Conservation (phyloP, 1,140 invertebrate species). For the Adoxophyes honmai region DNA sequence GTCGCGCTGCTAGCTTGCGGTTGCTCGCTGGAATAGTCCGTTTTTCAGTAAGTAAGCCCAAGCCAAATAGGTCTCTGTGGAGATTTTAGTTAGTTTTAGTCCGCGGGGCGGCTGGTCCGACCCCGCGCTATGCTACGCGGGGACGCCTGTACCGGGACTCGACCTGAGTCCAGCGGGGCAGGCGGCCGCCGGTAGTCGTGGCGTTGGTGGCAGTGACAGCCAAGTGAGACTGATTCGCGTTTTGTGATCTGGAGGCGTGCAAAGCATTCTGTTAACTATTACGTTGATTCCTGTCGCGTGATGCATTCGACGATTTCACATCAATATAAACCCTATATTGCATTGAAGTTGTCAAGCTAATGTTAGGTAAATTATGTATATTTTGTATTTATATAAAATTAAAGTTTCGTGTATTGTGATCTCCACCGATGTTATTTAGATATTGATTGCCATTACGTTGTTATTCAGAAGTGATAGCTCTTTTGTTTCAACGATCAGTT, state of each 20-base stretch:
- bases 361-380: conserved; percentile 68
- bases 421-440: conserved; percentile 76
- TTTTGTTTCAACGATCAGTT: conserved; percentile 60
- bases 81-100: conserved; percentile 56
- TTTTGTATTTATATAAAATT: conserved; percentile 72
- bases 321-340: conserved; percentile 69
- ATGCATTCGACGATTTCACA: conserved; percentile 66
- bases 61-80: conserved; percentile 53
- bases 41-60: conserved; percentile 39
- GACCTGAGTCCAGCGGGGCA: too few relatives aligned
- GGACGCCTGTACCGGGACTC: too few relatives aligned
- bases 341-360: conserved; percentile 67
- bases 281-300: conserved; percentile 56
- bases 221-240: conserved; percentile 75
- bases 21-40: conserved; percentile 42
- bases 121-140: conserved; percentile 54
- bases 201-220: conserved; percentile 68
- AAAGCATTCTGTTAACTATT: conserved; percentile 58
- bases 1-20: conserved; percentile 29
- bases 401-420: conserved; percentile 74
- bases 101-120: conserved; percentile 60
- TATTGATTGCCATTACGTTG: conserved; percentile 73
- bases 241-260: conserved; percentile 50
- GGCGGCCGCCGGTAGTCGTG: conserved; percentile 54
- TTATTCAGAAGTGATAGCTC: conserved; percentile 51